These are phyloP conservation scores for Apis laboriosa DNA, from an alignment of 1,140 invertebrate genomes.

Conservation along the genomic window DNA sequence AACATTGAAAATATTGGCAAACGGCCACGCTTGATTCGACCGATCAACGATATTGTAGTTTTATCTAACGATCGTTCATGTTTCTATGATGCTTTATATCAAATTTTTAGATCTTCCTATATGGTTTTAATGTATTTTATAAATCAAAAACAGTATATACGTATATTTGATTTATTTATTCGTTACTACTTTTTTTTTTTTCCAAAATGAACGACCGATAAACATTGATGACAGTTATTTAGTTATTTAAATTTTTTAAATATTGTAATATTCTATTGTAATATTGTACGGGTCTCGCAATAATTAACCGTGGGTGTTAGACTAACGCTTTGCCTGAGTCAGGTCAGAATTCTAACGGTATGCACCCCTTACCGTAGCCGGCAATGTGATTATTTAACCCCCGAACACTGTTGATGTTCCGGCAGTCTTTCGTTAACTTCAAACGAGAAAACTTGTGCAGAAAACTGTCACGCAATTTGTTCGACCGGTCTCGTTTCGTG, in stretches of 20 bases:
- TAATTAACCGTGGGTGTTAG: background rate
- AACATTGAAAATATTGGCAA: constrained; percentile 35
- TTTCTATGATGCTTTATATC: background rate
- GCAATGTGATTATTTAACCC: background rate
- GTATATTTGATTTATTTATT: background rate
- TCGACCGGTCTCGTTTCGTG: background rate
- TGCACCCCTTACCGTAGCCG: background rate
- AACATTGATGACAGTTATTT: too few relatives aligned
- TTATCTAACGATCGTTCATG: background rate
- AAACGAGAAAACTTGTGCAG: background rate
- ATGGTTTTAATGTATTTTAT: background rate
- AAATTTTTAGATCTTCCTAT: background rate
- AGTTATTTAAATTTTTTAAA: background rate
- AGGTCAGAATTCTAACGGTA: constrained; percentile 39
- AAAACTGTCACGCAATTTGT: background rate
- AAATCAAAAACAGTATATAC: background rate
- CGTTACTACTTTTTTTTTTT: background rate
- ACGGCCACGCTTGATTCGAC: background rate
- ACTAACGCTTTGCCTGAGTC: background rate
- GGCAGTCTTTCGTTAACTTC: constrained; percentile 1
- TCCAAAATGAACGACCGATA: background rate
- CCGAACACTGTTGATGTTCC: background rate
- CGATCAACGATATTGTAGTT: background rate
- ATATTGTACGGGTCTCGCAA: background rate
- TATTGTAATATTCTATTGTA: too few relatives aligned